These are phyloP conservation scores for Agrochola lychnidis DNA, from an alignment of 2,888 invertebrate species.

Conservation along the genomic window DNA sequence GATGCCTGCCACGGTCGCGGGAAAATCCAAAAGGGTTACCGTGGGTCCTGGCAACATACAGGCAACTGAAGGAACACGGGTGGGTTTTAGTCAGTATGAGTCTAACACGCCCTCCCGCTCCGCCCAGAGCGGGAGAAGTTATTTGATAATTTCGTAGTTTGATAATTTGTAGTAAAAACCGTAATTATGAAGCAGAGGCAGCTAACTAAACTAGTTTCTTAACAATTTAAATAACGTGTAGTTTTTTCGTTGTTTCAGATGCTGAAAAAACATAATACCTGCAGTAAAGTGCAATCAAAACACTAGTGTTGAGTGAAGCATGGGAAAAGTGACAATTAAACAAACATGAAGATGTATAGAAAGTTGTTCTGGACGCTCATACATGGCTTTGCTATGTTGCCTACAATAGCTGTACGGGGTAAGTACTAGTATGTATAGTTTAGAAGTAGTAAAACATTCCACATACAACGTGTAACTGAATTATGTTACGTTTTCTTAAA, in stretches of 20 bases:
- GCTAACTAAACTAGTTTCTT: not conserved
- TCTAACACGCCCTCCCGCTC: no score
- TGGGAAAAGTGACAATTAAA: conserved; percentile 26
- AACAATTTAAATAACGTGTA: not conserved
- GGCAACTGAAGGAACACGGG: no score
- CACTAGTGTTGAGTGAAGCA: conserved; percentile 16
- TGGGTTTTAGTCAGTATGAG: no score
- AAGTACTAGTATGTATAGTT: conserved; percentile 36
- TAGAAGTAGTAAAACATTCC: not conserved
- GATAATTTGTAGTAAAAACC: no score
- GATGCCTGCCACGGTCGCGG: no score
- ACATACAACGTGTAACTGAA: no score
- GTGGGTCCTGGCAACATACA: no score
- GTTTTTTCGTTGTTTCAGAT: conserved; percentile 59
- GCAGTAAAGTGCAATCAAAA: conserved; percentile 20
- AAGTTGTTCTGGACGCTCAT: conserved; percentile 74
- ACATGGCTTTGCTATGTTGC: conserved; percentile 74
- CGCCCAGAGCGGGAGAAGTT: no score
- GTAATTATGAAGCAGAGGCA: no score
- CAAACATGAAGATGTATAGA: conserved; percentile 73
- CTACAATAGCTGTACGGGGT: conserved; percentile 77
- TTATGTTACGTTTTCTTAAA: no score
- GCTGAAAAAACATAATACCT: not conserved
- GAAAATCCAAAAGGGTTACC: no score
- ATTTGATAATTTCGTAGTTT: no score